phyloP scores from a whole-genome alignment of 2,113 vertebrate species.

The Leucoraja erinaceus region DNA sequence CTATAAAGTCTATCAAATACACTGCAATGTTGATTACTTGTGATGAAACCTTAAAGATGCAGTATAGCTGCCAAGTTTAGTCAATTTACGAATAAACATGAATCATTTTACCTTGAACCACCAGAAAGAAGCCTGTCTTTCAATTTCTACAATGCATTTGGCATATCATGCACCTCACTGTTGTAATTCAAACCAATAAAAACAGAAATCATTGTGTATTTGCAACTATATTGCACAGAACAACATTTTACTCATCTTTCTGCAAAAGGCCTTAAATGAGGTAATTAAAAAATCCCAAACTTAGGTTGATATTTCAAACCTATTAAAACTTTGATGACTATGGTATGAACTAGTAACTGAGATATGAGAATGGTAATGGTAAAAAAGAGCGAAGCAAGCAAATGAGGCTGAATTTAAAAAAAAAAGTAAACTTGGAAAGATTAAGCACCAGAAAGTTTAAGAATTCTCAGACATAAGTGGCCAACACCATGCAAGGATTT shows the following conservation, averaged over 20 bases:
- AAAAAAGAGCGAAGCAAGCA: background rate
- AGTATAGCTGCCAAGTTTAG: background rate
- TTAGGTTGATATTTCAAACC: background rate
- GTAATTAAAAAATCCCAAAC: background rate
- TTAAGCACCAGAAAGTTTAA: background rate
- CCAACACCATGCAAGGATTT: background rate
- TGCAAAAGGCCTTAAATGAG: no score
- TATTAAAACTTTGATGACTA: background rate
- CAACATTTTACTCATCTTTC: no score
- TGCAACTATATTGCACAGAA: no score
- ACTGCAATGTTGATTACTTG: background rate
- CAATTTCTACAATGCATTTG: no score
- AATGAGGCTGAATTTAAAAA: background rate
- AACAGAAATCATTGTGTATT: no score
- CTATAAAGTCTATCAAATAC: background rate
- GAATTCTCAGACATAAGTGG: no score
- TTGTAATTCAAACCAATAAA: no score
- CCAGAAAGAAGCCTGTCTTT: no score
- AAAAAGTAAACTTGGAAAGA: background rate
- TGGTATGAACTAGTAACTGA: background rate
- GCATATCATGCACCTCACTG: no score
- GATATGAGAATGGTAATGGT: no score
- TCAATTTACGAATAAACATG: background rate
- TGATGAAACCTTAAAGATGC: background rate
- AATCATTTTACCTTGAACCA: no score